Base-by-base conservation (phyloP, 2,888 invertebrate species). In the Drosophila lutescens region DNA sequence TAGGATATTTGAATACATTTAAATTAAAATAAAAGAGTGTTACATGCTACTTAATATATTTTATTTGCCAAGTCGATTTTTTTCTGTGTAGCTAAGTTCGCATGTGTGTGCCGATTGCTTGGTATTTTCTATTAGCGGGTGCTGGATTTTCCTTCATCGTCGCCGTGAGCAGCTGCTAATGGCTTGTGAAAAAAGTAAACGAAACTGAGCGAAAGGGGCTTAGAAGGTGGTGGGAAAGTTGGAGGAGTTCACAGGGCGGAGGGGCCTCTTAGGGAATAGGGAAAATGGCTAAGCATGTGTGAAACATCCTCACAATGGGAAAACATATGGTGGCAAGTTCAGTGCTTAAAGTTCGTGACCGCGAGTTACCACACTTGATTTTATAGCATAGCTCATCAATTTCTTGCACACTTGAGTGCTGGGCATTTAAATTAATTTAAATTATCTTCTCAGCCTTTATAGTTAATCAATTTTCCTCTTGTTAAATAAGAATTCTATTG, bases 151-250 rank as follows among this genome's bases (percentile, higher is more conserved):
- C 57, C 59, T 49, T 74, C 53, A 62, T 53, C 62, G 66, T 54
- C 43, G 59, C 53, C 60, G 69, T 66, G 63, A 85, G 56, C 81
- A 82, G 83, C 86, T 85, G 86, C 83, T 82, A 82, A 82, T 82
- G 63, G 62, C 63, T 72, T 69, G 81, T 75, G 73, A 68, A 77
- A 70, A 73, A 57, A 40, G 56, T 41, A 38, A 70, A 51, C 46
- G 34, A 50, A 38, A 46, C 40, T 49, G 43, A 50, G 23, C 32
- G 60, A 38, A 59, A 38, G 38, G 41, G 20, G 46, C 20, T 23
- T 23, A 26, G 23, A 50, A 56, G 62, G 60, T 43, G 20, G 51
- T 20, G 57, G 57, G 44, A 41, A 51, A 51, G 30, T 49, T 36
- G 36, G 20, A 9, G 32, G 32, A 51, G 57, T 30, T 57, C 20